Evolutionary conservation across 2,113 vertebrate genomes (phyloP).

Genomic region (Anas platyrhynchos): DNA sequence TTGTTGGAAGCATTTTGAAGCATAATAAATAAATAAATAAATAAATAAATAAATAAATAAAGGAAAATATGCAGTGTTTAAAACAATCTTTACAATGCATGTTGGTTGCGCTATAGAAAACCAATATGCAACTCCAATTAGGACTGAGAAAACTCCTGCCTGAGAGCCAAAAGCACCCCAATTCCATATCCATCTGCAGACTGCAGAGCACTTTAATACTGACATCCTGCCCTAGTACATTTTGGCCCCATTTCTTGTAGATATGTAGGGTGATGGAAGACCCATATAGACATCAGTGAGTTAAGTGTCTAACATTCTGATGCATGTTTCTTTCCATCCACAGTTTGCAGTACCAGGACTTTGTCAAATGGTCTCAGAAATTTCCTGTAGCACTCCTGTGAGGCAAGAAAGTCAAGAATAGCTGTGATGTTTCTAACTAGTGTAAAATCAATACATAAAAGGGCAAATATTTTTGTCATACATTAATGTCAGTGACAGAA

Average conservation of each 20-base stretch:
- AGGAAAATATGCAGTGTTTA: not conserved
- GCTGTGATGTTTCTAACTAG: not conserved
- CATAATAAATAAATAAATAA: not conserved
- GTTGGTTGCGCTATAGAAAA: conserved; percentile 2
- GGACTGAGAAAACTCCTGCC: not conserved
- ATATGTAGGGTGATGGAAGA: not conserved
- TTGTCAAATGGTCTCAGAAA: not conserved
- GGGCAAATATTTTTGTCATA: not conserved
- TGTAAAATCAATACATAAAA: not conserved
- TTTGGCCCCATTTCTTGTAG: not conserved
- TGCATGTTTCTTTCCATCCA: not conserved
- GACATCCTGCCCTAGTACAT: not conserved
- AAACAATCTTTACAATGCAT: not conserved
- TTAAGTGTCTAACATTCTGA: not conserved
- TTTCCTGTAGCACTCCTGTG: not conserved
- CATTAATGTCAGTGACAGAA: not conserved
- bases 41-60: not conserved
- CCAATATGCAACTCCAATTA: not conserved
- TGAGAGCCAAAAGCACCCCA: not conserved
- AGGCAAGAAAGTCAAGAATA: not conserved
- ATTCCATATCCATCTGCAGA: not conserved
- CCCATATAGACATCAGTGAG: not conserved
- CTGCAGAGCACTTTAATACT: not conserved
- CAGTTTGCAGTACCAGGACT: not conserved
- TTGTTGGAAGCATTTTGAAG: not conserved